These are phyloP conservation scores for Eleutherodactylus coqui DNA, from an alignment of 2,797 vertebrate genomes.

Conservation along the genomic window DNA sequence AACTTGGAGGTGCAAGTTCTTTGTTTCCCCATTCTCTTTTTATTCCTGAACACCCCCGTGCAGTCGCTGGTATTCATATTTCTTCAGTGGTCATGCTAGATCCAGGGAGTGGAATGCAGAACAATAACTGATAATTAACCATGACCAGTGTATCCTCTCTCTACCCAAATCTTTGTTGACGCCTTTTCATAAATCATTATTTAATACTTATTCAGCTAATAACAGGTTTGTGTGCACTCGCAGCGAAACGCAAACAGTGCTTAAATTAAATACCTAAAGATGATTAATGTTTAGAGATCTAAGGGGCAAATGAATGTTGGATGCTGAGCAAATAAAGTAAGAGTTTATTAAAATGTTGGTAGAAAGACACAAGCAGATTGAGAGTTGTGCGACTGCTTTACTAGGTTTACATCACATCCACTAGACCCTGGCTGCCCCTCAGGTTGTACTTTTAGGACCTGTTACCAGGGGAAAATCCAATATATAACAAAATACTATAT, in stretches of 20 bases:
- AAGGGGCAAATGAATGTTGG: neutral
- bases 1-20: too few species aligned
- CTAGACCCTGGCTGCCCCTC: neutral
- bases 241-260: conserved; percentile 40
- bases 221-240: conserved; percentile 38
- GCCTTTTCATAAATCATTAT: conserved; percentile 48
- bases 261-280: conserved; percentile 50
- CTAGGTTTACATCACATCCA: neutral
- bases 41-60: neutral
- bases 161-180: conserved; percentile 14
- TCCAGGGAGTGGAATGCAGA: neutral
- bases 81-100: neutral
- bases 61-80: neutral
- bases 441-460: neutral
- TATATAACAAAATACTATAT: neutral
- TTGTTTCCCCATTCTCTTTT: neutral
- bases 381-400: neutral
- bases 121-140: neutral
- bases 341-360: conserved; percentile 44
- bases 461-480: neutral
- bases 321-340: conserved; percentile 25
- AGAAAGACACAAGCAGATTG: neutral
- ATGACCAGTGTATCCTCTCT: neutral
- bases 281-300: conserved; percentile 32
- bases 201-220: conserved; percentile 48